These are phyloP conservation scores for Orius laevigatus DNA, from an alignment of 1,140 invertebrate genomes.

Conservation along the genomic window DNA sequence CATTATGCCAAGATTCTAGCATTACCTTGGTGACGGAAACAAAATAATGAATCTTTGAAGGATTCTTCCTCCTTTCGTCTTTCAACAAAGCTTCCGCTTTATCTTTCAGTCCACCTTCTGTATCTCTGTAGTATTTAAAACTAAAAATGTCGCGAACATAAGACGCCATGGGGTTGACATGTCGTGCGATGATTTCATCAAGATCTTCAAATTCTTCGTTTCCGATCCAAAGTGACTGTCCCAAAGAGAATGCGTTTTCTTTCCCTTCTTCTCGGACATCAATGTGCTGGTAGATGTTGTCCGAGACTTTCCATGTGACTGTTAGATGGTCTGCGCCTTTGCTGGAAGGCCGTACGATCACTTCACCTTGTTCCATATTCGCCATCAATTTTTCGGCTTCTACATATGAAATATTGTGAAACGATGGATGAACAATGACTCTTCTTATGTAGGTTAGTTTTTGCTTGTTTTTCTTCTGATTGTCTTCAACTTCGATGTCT, in stretches of 20 bases:
- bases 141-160: slow-evolving; percentile 77
- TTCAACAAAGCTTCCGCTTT: slow-evolving; percentile 74
- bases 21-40: slow-evolving; percentile 60
- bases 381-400: slow-evolving; percentile 84
- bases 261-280: slow-evolving; percentile 92
- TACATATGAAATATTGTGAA: slow-evolving; percentile 89
- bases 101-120: slow-evolving; percentile 54
- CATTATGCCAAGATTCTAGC: background rate
- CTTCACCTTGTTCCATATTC: slow-evolving; percentile 89
- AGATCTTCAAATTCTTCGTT: slow-evolving; percentile 92
- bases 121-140: slow-evolving; percentile 78
- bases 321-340: slow-evolving; percentile 92
- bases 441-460: slow-evolving; percentile 77
- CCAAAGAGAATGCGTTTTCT: slow-evolving; percentile 89
- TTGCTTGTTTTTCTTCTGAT: slow-evolving; percentile 63
- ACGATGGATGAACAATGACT: slow-evolving; percentile 93
- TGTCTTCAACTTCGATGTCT: slow-evolving; percentile 60
- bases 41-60: slow-evolving; percentile 80
- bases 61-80: slow-evolving; percentile 71
- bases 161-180: slow-evolving; percentile 90
- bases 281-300: slow-evolving; percentile 89
- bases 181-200: slow-evolving; percentile 95
- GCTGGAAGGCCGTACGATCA: slow-evolving; percentile 88
- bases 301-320: slow-evolving; percentile 95
- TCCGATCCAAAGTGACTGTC: slow-evolving; percentile 73